phyloP scores from a whole-genome alignment of 2,113 vertebrate species.

The Mustela lutreola region DNA sequence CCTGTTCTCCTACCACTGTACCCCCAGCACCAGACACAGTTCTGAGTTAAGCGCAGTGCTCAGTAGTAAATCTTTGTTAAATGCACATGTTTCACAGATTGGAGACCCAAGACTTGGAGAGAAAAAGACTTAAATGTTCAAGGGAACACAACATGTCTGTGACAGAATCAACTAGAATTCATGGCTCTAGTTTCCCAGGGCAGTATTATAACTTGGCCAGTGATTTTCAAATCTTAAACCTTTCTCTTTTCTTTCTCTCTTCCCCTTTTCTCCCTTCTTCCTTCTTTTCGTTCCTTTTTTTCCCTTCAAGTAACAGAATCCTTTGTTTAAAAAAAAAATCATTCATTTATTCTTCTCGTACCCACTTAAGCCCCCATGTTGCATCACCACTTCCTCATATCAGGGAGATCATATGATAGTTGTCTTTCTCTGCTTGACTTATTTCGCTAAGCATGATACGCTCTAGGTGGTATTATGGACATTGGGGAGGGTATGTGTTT shows the following conservation, averaged over 20 bases:
- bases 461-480: too few species aligned
- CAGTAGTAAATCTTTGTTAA: conserved; percentile 3
- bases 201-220: neutral
- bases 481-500: too few species aligned
- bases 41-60: neutral
- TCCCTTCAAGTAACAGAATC: neutral
- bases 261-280: neutral
- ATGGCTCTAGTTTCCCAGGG: neutral
- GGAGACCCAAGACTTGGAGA: neutral
- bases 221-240: neutral
- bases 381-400: too few species aligned
- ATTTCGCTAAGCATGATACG: too few species aligned
- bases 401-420: too few species aligned
- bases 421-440: too few species aligned
- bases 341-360: too few species aligned
- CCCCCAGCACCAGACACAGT: neutral
- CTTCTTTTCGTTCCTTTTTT: neutral
- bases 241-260: neutral
- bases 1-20: neutral
- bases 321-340: neutral
- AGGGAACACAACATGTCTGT: neutral
- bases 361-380: too few species aligned
- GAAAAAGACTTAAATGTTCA: neutral
- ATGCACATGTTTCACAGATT: neutral
- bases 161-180: neutral